Evolutionary conservation across 2,113 vertebrate species (phyloP), one percentile per base, ranked within the genome.

Genomic region (Genyomyrus donnyi): DNA sequence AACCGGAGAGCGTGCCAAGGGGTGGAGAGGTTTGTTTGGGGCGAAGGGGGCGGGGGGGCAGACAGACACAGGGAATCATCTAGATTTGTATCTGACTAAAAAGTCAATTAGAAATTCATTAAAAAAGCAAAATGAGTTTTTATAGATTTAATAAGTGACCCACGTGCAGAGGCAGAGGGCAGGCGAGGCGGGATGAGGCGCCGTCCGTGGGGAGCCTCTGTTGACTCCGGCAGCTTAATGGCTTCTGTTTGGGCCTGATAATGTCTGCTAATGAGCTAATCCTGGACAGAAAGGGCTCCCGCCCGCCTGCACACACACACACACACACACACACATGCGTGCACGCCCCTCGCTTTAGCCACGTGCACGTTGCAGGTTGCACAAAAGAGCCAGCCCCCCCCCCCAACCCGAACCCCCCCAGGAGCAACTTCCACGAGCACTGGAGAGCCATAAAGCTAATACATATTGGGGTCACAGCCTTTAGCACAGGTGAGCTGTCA

Each of bases 191-290:
- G 93, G 92, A 91, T 27, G 84, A n/a, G 89, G 35, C n/a, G 24
- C 2, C 7, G 56, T 89, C 90, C 74, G 83, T 11, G 1, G 88
- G 88, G 90, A 91, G 31, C 13, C 46, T 62, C 70, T 52, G 21
- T 24, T 1, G 27, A 70, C 86, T 93, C 94, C 91, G 93, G 91
- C 90, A 77, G 90, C 88, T 91, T 96, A 96, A 96, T 95, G 95
- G 94, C 93, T 95, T 95, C 93, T 95, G 94, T 95, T 96, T 95
- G 94, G 95, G 93, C 93, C 94, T 94, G 95, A 95, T 96, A 95
- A 95, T 95, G 95, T 95, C 93, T 91, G 89, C 93, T 96, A 96
- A 96, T 96, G 95, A 93, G 93, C 95, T 95, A 95, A 95, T 96
- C 95, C 93, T 2, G 39, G 94, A 95, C 93, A 94, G 93, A 94